Percentiles rank a stretch among this genome's conserved stretches.
Evolutionary conservation across 2,113 vertebrate genomes (phyloP).

Genomic region (Leucopsar rothschildi): DNA sequence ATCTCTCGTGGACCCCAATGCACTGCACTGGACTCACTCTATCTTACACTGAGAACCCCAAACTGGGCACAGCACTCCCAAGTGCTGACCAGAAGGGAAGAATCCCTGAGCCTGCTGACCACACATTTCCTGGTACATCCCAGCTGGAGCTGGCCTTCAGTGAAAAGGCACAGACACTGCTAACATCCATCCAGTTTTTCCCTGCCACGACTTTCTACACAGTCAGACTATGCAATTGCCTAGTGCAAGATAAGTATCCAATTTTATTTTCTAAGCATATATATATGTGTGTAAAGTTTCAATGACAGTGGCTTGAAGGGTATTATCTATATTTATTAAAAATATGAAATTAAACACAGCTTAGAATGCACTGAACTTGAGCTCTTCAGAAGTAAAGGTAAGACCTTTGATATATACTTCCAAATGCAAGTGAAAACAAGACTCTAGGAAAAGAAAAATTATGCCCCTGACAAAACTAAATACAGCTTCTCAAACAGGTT

Average conservation of each 20-base stretch:
- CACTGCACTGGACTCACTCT: neutral
- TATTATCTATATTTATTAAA: neutral
- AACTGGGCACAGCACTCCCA: neutral
- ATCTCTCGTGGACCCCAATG: fast-evolving
- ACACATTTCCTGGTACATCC: neutral
- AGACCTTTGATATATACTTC: neutral
- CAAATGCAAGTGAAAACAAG: neutral
- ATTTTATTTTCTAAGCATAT: neutral
- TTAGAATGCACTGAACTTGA: neutral
- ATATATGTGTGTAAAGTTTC: neutral
- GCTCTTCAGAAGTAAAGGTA: neutral
- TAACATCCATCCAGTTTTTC: neutral
- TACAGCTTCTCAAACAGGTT: neutral
- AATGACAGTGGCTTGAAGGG: neutral
- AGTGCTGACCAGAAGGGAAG: neutral
- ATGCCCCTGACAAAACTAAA: neutral
- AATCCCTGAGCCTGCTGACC: neutral
- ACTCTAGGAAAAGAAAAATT: neutral
- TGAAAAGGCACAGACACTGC: neutral
- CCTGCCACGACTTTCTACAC: neutral
- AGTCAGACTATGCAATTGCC: neutral
- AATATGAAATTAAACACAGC: neutral
- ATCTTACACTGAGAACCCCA: fast-evolving
- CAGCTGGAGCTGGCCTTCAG: neutral
- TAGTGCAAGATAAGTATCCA: neutral